Evolutionary conservation across 2,797 vertebrate genomes (phyloP).

Genomic region (Malacoraja senta): DNA sequence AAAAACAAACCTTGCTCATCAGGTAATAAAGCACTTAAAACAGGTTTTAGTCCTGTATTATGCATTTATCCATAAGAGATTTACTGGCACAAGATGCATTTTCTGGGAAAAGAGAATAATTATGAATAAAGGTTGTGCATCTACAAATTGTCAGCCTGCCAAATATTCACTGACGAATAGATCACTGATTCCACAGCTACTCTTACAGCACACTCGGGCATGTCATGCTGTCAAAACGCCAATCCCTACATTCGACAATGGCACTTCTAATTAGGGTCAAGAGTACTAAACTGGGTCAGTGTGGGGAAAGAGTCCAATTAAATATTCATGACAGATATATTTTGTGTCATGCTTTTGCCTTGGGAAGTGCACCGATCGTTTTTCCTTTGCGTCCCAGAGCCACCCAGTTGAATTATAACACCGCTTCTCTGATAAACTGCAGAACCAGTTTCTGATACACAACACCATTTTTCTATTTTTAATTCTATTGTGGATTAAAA

Average conservation of each 20-base stretch:
- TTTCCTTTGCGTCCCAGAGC: background rate
- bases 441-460: background rate
- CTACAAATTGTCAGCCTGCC: constrained; percentile 30
- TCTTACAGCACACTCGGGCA: constrained; percentile 17
- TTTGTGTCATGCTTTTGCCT: constrained; percentile 9
- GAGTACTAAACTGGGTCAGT: constrained; percentile 35
- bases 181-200: constrained; percentile 19
- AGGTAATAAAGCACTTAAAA: background rate
- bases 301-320: background rate
- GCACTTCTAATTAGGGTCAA: constrained; percentile 36
- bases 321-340: constrained; percentile 38
- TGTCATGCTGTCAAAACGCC: background rate
- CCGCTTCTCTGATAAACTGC: background rate
- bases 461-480: constrained; percentile 2
- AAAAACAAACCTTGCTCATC: background rate
- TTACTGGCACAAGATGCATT: constrained; percentile 17
- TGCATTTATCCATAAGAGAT: constrained; percentile 30
- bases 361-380: background rate
- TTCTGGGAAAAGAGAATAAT: background rate
- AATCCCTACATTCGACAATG: constrained; percentile 1
- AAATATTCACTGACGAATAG: constrained; percentile 25
- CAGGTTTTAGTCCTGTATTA: background rate
- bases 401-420: constrained; percentile 30
- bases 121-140: constrained; percentile 26
- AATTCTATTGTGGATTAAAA: constrained; percentile 11